phyloP scores from a whole-genome alignment of 1,140 invertebrate species.

The Cydia fagiglandana region DNA sequence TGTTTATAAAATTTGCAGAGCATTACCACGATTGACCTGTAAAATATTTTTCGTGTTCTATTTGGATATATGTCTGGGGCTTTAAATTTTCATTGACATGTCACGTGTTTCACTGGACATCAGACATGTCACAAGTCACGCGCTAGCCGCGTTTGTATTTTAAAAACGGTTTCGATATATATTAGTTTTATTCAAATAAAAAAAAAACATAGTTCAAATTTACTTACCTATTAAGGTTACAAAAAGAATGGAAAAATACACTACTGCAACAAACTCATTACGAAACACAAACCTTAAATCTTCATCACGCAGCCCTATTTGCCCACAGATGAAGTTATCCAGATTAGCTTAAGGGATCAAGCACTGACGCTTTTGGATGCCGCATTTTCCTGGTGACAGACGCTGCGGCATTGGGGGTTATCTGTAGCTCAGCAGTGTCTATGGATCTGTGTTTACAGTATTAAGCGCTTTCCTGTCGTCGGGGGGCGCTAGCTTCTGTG shows the following conservation, averaged over 20 bases:
- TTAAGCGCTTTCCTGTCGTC: constrained; percentile 46
- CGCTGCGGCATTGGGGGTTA: constrained; percentile 10
- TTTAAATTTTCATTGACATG: not conserved
- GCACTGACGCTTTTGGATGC: not conserved
- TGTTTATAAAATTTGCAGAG: too few relatives aligned
- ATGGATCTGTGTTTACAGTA: constrained; percentile 44
- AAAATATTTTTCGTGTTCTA: not conserved
- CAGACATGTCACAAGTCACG: not conserved
- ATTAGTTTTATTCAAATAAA: too few relatives aligned
- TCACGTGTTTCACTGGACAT: not conserved
- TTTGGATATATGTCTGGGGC: not conserved
- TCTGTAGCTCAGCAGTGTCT: constrained; percentile 38
- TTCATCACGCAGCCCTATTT: not conserved
- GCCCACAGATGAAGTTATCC: constrained; percentile 34
- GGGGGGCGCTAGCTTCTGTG: constrained; percentile 43
- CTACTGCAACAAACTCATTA: not conserved
- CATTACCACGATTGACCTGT: too few relatives aligned
- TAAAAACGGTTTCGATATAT: not conserved
- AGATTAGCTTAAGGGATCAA: constrained; percentile 39
- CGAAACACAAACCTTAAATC: not conserved
- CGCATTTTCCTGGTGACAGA: not conserved
- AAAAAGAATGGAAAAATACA: not conserved
- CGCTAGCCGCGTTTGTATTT: not conserved
- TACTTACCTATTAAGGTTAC: too few relatives aligned
- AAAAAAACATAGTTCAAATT: too few relatives aligned